Percentiles rank a stretch among this genome's conserved stretches.
These are phyloP conservation scores for Saccostrea glomerata DNA, from an alignment of 1,140 invertebrate species.

Conservation along the genomic window DNA sequence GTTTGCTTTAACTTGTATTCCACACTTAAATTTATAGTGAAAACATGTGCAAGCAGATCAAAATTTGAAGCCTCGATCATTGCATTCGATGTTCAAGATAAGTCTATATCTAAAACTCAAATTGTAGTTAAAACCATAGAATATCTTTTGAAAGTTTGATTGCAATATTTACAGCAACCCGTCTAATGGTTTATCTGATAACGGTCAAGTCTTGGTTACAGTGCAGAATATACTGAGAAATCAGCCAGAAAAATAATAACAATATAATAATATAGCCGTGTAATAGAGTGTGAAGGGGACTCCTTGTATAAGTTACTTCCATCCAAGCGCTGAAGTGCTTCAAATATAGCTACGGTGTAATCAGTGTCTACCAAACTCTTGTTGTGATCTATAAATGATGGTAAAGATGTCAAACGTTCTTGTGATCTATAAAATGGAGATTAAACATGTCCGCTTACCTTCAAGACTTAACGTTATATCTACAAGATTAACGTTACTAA, in stretches of 20 bases:
- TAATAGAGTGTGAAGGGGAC: background rate
- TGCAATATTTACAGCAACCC: background rate
- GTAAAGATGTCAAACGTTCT: constrained; percentile 36
- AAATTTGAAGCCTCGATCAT: no score
- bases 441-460: constrained; percentile 42
- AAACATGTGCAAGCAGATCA: no score
- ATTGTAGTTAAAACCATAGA: no score
- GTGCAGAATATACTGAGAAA: background rate
- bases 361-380: constrained; percentile 35
- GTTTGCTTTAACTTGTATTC: no score
- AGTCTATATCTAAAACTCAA: no score
- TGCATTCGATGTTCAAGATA: no score
- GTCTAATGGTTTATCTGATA: background rate
- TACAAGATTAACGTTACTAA: constrained; percentile 6
- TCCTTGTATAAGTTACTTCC: background rate
- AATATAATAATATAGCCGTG: constrained; percentile 23
- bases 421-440: constrained; percentile 44
- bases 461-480: constrained; percentile 32
- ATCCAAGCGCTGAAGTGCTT: constrained; percentile 26
- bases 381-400: constrained; percentile 36
- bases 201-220: background rate
- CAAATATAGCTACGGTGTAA: constrained; percentile 33
- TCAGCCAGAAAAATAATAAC: constrained; percentile 13
- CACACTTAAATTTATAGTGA: no score
- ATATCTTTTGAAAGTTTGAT: background rate